Conservation (phyloP, 2,797 vertebrate genomes). For the Philypnodon macrostomus region DNA sequence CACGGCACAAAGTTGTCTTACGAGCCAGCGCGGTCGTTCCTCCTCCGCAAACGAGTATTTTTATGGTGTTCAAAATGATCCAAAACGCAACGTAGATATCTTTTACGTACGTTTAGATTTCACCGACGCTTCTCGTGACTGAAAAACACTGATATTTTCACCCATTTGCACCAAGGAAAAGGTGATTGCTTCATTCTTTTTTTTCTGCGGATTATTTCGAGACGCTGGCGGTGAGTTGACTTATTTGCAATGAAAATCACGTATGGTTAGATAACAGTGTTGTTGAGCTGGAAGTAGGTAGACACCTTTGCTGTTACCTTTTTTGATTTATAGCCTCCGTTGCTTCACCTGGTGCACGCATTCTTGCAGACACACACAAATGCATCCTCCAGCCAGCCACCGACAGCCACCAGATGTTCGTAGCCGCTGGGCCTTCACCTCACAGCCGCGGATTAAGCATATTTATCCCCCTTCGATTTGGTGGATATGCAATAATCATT, state of each 20-base stretch:
- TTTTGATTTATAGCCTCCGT: constrained; percentile 19
- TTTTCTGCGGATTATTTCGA: constrained; percentile 21
- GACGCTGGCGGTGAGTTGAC: constrained; percentile 57
- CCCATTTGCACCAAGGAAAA: constrained; percentile 9
- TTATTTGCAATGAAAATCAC: background rate
- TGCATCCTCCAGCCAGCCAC: background rate
- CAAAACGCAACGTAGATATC: background rate
- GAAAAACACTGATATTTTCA: constrained; percentile 15
- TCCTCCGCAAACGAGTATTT: background rate
- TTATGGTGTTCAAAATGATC: background rate
- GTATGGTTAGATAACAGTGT: background rate
- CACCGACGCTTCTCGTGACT: constrained; percentile 3
- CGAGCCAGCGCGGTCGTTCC: background rate
- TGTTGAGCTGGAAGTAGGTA: constrained; percentile 10
- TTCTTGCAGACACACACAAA: constrained; percentile 19
- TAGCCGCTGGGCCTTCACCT: constrained; percentile 32
- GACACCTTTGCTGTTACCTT: constrained; percentile 18
- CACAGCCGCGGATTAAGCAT: constrained; percentile 22
- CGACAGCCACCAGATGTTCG: constrained; percentile 60
- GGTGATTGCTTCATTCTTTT: constrained; percentile 16
- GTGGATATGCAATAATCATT: constrained; percentile 2
- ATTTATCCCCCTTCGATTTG: background rate
- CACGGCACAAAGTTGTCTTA: constrained; percentile 35
- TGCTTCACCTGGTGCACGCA: constrained; percentile 14
- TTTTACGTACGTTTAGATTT: background rate